Evolutionary conservation across 1,140 invertebrate genomes (phyloP).

Genomic region (Neuroterus valhalla): DNA sequence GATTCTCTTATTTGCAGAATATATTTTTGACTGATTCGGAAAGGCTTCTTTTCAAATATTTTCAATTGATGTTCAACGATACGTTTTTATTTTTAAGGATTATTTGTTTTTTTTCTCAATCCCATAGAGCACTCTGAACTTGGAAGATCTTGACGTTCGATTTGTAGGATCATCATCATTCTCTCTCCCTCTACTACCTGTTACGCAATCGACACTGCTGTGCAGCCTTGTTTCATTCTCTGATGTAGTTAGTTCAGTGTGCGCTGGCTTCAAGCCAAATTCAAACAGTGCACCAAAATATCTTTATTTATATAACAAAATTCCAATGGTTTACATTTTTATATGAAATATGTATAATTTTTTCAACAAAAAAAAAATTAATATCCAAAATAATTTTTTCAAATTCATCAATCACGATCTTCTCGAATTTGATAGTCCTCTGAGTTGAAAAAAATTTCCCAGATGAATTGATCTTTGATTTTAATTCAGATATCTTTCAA

Average conservation of each 20-base stretch:
- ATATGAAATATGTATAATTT: slow-evolving; percentile 1
- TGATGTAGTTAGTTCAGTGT: slow-evolving; percentile 66
- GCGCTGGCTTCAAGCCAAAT: slow-evolving; percentile 67
- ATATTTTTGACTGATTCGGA: too few species aligned
- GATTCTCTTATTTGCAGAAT: too few species aligned
- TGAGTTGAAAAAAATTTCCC: too few species aligned
- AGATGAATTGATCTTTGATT: too few species aligned
- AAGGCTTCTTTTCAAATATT: too few species aligned
- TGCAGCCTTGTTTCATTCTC: slow-evolving; percentile 67
- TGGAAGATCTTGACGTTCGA: slow-evolving; percentile 26
- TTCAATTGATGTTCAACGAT: too few species aligned
- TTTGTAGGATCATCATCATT: slow-evolving; percentile 31
- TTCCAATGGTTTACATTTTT: slow-evolving; percentile 40
- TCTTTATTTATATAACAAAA: slow-evolving; percentile 69
- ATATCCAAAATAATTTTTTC: background rate
- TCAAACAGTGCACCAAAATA: slow-evolving; percentile 67
- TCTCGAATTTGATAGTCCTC: too few species aligned
- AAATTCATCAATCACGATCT: background rate
- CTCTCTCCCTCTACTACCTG: slow-evolving; percentile 57
- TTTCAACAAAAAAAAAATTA: background rate
- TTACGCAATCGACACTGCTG: slow-evolving; percentile 66
- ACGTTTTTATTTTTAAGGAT: too few species aligned
- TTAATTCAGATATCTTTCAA: too few species aligned
- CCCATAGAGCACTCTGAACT: too few species aligned
- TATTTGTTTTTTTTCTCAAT: too few species aligned